Percentiles rank a stretch among this genome's conserved stretches.
phyloP scores from a whole-genome alignment of 2,113 vertebrate genomes.

The Poeciliopsis prolifica region DNA sequence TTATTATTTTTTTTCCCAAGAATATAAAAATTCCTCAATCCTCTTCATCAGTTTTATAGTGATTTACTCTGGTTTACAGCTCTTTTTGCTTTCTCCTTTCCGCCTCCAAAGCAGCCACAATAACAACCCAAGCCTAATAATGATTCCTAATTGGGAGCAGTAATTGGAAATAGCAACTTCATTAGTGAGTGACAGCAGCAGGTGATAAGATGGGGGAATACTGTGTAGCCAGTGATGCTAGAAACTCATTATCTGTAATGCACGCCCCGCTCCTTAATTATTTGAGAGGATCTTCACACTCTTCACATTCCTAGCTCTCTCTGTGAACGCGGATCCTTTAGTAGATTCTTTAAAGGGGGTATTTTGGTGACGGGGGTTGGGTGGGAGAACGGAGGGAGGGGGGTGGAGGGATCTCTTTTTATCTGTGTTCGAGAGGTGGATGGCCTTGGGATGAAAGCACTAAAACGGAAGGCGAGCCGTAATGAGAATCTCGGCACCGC shows the following conservation, averaged over 20 bases:
- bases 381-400: too few relatives aligned
- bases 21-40: constrained; percentile 1
- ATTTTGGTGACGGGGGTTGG: constrained; percentile 8
- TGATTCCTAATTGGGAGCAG: constrained; percentile 72
- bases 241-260: constrained; percentile 75
- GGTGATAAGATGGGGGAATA: constrained; percentile 79
- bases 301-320: constrained; percentile 33
- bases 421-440: constrained; percentile 63
- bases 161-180: constrained; percentile 81
- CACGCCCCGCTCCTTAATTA: constrained; percentile 74
- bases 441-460: constrained; percentile 61
- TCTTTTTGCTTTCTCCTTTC: background rate
- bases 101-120: constrained; percentile 46
- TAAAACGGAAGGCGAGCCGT: constrained; percentile 55
- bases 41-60: background rate
- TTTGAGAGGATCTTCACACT: constrained; percentile 60
- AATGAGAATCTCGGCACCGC: constrained; percentile 60
- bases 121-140: constrained; percentile 65
- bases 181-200: constrained; percentile 78
- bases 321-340: constrained; percentile 56
- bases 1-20: background rate
- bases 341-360: constrained; percentile 56
- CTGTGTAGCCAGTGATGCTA: constrained; percentile 66
- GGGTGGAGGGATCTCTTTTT: constrained; percentile 34
- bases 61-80: constrained; percentile 19